These are phyloP conservation scores for Mesodorylaimus sp. DNA, from an alignment of 2,888 invertebrate genomes.

Conservation along the genomic window DNA sequence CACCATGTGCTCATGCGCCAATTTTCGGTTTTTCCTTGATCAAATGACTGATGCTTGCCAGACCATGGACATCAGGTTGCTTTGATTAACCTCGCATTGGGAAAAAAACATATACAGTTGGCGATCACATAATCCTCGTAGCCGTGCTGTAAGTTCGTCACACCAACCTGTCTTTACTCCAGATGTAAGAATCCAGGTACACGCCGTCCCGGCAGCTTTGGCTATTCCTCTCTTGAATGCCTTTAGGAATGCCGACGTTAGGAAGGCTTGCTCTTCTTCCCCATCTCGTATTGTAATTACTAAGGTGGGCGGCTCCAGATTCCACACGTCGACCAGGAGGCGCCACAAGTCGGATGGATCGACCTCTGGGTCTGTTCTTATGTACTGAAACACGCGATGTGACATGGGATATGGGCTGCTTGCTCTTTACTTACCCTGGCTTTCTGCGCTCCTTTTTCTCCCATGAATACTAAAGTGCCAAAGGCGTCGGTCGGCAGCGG, in stretches of 20 bases:
- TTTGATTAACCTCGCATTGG: too few relatives aligned
- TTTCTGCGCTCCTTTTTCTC: slow-evolving; percentile 85
- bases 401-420: background rate
- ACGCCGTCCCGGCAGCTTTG: slow-evolving; percentile 90
- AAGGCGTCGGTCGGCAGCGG: slow-evolving; percentile 83
- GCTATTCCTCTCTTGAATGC: slow-evolving; percentile 79
- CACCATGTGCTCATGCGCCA: too few relatives aligned
- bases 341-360: slow-evolving; percentile 79
- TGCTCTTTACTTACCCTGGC: slow-evolving; percentile 55
- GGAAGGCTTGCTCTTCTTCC: slow-evolving; percentile 81
- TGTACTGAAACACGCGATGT: slow-evolving; percentile 51
- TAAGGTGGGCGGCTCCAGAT: slow-evolving; percentile 78
- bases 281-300: slow-evolving; percentile 95
- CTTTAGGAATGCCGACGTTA: slow-evolving; percentile 90
- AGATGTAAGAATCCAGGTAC: slow-evolving; percentile 90
- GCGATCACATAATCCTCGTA: too few relatives aligned
- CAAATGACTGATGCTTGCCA: too few relatives aligned
- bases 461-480: slow-evolving; percentile 93
- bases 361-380: slow-evolving; percentile 80
- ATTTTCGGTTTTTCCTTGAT: too few relatives aligned
- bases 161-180: slow-evolving; percentile 36
- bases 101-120: too few relatives aligned
- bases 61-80: too few relatives aligned
- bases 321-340: slow-evolving; percentile 81
- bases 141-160: too few relatives aligned